Evolutionary conservation across 2,888 invertebrate species (phyloP), one percentile per base, ranked within the genome.

Genomic region (Aproaerema taeniolella): DNA sequence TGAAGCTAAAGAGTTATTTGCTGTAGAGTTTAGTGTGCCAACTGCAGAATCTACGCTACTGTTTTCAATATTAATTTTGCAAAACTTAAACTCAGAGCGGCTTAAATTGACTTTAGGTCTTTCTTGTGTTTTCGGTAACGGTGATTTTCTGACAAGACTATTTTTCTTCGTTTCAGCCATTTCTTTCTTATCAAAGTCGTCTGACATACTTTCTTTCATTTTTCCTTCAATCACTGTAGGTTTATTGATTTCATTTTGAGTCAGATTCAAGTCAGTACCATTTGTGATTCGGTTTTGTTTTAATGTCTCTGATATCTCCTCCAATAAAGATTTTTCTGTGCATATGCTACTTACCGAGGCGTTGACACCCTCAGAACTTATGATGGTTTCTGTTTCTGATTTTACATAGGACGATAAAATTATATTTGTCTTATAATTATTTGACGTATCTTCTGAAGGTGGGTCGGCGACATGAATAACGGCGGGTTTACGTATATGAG

Each of bases 291-390:
- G 88, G 48, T 90, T 88, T 53, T 91, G 90, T 62, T 91, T 91
- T 45, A 92, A 75, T 1, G 92, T 92, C 67, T 92, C 92, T 1
- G 91, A 91, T 58, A 92, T 92, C 77, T 92, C 92, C 64, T 92
- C 92, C 5, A 92, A 67, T 43, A 92, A 69, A 0, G 92, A 91
- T 60, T 92, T 92, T 58, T 92, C 92, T 58, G 89, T 81, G 53
- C 77, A 82, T 53, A 79, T 74, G 33, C 65, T 72, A 48, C 66
- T 67, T 38, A 69, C 61, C 16, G 68, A 61, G 24, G 68, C 57
- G 50, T 64, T 71, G 41, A 69, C 65, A 43, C 65, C 76, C 47
- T 80, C 80, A 25, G 83, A 71, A 45, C 75, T 78, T 29, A 83
- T 71, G 26, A 81, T 74, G 2, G 83, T 82, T 61, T 82, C 83